phyloP scores from a whole-genome alignment of 37 sponge, comb jelly and placozoan species.

The Cliona cf. orientalis region DNA sequence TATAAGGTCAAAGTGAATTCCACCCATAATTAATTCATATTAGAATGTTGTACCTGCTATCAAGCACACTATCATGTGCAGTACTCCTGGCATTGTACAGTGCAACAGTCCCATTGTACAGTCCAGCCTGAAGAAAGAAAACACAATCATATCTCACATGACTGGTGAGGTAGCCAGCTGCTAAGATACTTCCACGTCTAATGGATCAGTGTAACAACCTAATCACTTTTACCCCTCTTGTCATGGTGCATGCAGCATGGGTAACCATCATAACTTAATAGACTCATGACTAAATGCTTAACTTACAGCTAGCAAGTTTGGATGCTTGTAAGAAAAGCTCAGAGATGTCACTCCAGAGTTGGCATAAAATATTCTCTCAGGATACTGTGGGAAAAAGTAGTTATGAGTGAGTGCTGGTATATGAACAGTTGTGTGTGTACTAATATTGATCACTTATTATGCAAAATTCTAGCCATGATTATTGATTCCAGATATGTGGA shows the following conservation, averaged over 20 bases:
- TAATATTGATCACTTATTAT: too few relatives aligned
- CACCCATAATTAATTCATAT: not conserved
- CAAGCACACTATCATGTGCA: constrained; percentile 72
- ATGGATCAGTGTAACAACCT: not conserved
- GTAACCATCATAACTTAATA: not conserved
- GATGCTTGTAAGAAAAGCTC: constrained; percentile 80
- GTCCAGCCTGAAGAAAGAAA: constrained; percentile 73
- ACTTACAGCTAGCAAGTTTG: constrained; percentile 96
- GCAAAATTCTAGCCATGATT: too few relatives aligned
- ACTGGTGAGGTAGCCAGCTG: too few relatives aligned
- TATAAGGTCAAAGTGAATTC: not conserved
- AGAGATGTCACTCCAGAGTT: constrained; percentile 83
- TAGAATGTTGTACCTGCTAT: constrained; percentile 73
- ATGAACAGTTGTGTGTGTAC: too few relatives aligned
- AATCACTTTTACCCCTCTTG: not conserved
- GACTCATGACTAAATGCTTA: not conserved
- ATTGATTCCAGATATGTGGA: too few relatives aligned
- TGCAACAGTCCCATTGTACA: constrained; percentile 86
- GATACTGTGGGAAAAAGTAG: constrained; percentile 80
- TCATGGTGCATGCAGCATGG: not conserved
- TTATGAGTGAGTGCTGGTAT: too few relatives aligned
- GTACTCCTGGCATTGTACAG: constrained; percentile 85
- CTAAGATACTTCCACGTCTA: too few relatives aligned
- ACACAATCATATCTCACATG: too few relatives aligned
- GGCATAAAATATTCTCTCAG: constrained; percentile 87